phyloP scores from a whole-genome alignment of 2,888 invertebrate species.

The Sphaeridia pumilis region DNA sequence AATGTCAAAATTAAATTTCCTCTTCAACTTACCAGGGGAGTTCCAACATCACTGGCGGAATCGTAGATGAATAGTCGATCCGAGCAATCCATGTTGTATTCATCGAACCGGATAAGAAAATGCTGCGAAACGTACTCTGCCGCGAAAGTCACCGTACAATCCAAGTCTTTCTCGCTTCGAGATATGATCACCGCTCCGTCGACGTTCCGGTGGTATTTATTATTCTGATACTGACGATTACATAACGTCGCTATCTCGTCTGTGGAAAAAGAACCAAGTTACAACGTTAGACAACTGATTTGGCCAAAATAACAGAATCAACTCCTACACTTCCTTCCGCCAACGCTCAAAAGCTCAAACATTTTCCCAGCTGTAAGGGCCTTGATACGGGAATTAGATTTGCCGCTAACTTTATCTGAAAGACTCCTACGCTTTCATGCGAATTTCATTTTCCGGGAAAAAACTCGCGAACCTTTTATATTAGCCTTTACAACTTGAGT shows the following conservation, averaged over 20 bases:
- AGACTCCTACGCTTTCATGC: too few relatives aligned
- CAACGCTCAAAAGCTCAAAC: too few relatives aligned
- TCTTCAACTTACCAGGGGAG: slow-evolving; percentile 69
- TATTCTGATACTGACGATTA: slow-evolving; percentile 77
- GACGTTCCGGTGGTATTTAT: slow-evolving; percentile 78
- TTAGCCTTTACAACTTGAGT: too few relatives aligned
- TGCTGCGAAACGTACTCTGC: slow-evolving; percentile 87
- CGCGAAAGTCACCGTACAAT: slow-evolving; percentile 87
- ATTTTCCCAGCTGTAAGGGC: too few relatives aligned
- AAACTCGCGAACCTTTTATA: too few relatives aligned
- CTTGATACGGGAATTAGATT: too few relatives aligned
- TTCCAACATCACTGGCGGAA: slow-evolving; percentile 78
- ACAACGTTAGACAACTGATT: slow-evolving; percentile 5
- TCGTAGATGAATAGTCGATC: slow-evolving; percentile 87
- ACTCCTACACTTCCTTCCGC: too few relatives aligned
- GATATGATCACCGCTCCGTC: slow-evolving; percentile 84
- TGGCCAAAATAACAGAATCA: too few relatives aligned
- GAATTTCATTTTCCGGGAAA: too few relatives aligned
- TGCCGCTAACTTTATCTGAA: too few relatives aligned
- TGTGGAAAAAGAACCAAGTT: slow-evolving; percentile 29
- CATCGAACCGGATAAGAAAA: slow-evolving; percentile 87
- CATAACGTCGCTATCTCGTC: slow-evolving; percentile 75
- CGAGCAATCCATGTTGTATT: slow-evolving; percentile 83
- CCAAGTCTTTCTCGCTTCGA: slow-evolving; percentile 76
- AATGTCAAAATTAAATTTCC: too few relatives aligned